Percentiles rank a stretch among this genome's conserved stretches.
These are phyloP conservation scores for Phaonia tiefii DNA, from an alignment of 2,888 invertebrate genomes.

Conservation along the genomic window DNA sequence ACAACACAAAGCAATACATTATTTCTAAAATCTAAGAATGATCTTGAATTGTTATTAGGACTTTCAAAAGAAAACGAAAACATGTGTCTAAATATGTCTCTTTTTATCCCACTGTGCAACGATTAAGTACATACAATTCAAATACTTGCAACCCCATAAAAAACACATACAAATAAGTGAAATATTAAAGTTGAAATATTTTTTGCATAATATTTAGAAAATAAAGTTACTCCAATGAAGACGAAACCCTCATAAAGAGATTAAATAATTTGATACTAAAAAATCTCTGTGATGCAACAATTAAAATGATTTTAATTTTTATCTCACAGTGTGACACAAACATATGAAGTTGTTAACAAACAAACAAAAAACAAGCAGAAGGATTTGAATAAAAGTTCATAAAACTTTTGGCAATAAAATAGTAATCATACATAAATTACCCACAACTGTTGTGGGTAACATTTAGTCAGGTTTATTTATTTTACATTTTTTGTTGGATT, in stretches of 20 bases:
- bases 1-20: too few species aligned
- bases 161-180: not conserved
- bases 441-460: not conserved
- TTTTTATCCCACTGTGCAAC: not conserved
- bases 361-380: constrained; percentile 2
- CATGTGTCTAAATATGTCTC: too few species aligned
- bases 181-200: not conserved
- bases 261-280: constrained; percentile 23
- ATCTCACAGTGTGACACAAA: constrained; percentile 33
- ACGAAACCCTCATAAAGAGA: not conserved
- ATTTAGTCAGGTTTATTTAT: not conserved
- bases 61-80: too few species aligned
- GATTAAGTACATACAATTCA: not conserved
- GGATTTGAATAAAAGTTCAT: constrained; percentile 50
- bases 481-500: constrained; percentile 1
- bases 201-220: not conserved
- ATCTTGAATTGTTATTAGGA: too few species aligned
- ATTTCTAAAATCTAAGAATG: too few species aligned
- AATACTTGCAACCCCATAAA: not conserved
- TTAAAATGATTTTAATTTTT: constrained; percentile 57
- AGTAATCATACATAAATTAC: constrained; percentile 76
- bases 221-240: not conserved
- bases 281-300: constrained; percentile 29
- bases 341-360: constrained; percentile 21
- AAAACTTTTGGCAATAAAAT: constrained; percentile 77